Percentiles rank a stretch among this genome's conserved stretches.
These are phyloP conservation scores for Pogonocichla stellata DNA, from an alignment of 2,113 vertebrate species.

Conservation along the genomic window DNA sequence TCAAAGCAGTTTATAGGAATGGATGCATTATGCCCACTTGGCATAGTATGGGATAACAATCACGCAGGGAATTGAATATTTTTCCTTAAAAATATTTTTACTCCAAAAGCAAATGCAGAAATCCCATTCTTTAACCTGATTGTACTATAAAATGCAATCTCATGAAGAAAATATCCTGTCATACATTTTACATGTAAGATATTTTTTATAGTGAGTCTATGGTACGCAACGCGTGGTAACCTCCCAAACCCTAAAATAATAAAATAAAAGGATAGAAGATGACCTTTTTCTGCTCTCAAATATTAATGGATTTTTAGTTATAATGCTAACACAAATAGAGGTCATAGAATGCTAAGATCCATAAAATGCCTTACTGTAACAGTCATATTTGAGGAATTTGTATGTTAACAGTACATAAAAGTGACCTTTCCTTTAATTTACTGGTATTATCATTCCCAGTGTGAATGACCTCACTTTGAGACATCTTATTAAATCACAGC, in stretches of 20 bases:
- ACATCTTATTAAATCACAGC: conserved; percentile 5
- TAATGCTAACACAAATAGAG: conserved; percentile 22
- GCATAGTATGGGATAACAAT: neutral
- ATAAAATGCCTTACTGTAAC: neutral
- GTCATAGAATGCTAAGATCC: neutral
- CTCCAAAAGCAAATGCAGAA: neutral
- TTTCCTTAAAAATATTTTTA: neutral
- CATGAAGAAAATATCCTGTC: neutral
- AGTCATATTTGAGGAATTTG: conserved; percentile 28
- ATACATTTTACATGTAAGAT: neutral
- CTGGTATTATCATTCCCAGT: neutral
- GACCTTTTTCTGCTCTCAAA: neutral
- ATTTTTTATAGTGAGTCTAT: neutral
- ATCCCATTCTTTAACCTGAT: neutral
- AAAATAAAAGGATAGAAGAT: neutral
- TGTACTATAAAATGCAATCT: neutral
- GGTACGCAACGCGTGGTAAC: neutral
- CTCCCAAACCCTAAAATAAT: neutral
- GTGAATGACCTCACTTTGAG: conserved; percentile 15
- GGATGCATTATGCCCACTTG: neutral
- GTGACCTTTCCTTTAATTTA: conserved; percentile 22
- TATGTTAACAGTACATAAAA: conserved; percentile 10
- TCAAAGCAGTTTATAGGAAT: neutral
- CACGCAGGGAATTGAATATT: neutral
- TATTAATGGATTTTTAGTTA: conserved; percentile 2